Evolutionary conservation across 2,888 invertebrate genomes (phyloP).

Genomic region (Hipparchia sbordonii): DNA sequence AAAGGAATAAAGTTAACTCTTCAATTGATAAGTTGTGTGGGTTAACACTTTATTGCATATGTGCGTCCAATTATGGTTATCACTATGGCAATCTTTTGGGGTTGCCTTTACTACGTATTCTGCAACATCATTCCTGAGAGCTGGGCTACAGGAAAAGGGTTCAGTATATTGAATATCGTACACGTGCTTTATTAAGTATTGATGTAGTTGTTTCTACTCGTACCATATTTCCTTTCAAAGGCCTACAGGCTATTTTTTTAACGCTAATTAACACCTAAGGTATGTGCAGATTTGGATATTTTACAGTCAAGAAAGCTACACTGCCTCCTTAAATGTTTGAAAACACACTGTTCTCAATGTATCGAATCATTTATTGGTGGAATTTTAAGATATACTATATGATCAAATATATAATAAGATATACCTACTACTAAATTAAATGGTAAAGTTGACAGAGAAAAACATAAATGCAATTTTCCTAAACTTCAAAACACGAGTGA

Average conservation of each 20-base stretch:
- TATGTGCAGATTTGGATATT: no score
- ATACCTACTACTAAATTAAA: no score
- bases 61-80: conserved; percentile 15
- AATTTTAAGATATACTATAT: neutral
- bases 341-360: neutral
- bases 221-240: neutral
- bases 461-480: neutral
- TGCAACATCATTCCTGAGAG: neutral
- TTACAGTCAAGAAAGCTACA: no score
- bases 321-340: no score
- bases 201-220: neutral
- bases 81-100: conserved; percentile 8
- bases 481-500: neutral
- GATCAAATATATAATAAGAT: no score
- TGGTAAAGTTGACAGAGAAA: neutral
- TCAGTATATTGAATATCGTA: neutral
- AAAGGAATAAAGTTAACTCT: no score
- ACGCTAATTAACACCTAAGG: no score
- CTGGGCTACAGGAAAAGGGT: neutral
- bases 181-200: neutral
- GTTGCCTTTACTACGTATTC: conserved; percentile 3
- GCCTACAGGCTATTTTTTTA: no score
- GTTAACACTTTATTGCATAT: no score
- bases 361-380: neutral
- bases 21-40: no score